A percentile compares a stretch with the other conserved stretches of the same genome.
These are phyloP conservation scores for Harpalus rufipes DNA, from an alignment of 2,888 invertebrate species.

Conservation along the genomic window DNA sequence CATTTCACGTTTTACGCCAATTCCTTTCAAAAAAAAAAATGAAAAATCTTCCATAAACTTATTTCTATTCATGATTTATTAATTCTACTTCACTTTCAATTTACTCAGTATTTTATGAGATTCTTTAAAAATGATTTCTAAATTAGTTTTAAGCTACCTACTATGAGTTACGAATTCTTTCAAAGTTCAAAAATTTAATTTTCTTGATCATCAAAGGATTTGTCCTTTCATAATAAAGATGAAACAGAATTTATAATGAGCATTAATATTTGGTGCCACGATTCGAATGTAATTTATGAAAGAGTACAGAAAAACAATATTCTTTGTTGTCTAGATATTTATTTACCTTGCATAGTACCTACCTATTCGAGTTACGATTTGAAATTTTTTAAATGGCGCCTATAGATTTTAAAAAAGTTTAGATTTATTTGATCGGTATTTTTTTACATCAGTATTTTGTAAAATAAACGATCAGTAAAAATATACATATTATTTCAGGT, in stretches of 20 bases:
- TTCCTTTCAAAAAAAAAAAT: slow-evolving; percentile 42
- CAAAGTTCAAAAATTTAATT: not conserved
- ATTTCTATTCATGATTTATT: slow-evolving; percentile 41
- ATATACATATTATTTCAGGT: too few relatives aligned
- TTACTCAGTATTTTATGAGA: slow-evolving; percentile 28
- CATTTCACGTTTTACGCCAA: slow-evolving; percentile 20
- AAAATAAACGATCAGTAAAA: too few relatives aligned
- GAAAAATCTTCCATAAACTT: slow-evolving; percentile 14
- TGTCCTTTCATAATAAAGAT: not conserved
- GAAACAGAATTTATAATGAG: not conserved
- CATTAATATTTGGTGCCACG: not conserved
- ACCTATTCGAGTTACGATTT: too few relatives aligned
- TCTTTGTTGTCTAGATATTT: too few relatives aligned
- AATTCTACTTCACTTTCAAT: slow-evolving; percentile 12
- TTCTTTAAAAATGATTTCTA: slow-evolving; percentile 27
- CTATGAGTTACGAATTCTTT: not conserved
- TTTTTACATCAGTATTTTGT: too few relatives aligned
- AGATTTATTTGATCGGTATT: too few relatives aligned
- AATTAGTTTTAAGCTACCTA: not conserved
- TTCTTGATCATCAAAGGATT: not conserved
- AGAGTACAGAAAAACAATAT: not conserved
- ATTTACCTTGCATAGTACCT: too few relatives aligned
- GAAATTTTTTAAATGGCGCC: too few relatives aligned
- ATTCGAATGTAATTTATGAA: not conserved
- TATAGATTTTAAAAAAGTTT: too few relatives aligned